Percentiles rank a stretch among this genome's conserved stretches.
Conservation (phyloP, 2,113 vertebrate genomes). For the Chunga burmeisteri region DNA sequence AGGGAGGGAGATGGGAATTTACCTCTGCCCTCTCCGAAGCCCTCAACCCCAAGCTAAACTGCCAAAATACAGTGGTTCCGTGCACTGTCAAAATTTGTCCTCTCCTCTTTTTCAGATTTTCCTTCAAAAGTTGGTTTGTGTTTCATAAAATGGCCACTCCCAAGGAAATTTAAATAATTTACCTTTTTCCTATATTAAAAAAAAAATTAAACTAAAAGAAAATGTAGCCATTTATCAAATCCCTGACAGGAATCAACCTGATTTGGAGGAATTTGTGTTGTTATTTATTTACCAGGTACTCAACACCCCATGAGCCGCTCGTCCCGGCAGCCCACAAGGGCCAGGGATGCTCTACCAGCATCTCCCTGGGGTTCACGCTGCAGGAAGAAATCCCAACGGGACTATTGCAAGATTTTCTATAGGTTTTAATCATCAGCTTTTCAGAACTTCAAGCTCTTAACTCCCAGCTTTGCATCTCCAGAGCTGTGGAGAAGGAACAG, state of each 20-base stretch:
- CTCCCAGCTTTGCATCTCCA: rapidly evolving
- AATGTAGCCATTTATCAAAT: neutral
- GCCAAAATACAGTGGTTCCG: neutral
- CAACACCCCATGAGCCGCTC: rapidly evolving
- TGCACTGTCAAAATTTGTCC: rapidly evolving
- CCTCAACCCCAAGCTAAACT: neutral
- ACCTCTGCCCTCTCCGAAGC: neutral
- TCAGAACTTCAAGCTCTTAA: neutral
- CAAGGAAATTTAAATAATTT: neutral
- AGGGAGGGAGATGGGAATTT: neutral
- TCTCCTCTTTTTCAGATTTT: neutral
- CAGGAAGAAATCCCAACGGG: neutral
- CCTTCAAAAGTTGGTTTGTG: rapidly evolving
- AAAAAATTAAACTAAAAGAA: neutral
- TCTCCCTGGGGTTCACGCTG: neutral
- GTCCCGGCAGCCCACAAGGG: rapidly evolving
- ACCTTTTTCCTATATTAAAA: neutral
- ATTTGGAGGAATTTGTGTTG: neutral
- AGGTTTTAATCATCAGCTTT: neutral
- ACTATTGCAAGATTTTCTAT: neutral
- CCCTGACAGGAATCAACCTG: neutral
- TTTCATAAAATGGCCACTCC: neutral
- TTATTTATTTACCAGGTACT: neutral
- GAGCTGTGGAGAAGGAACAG: rapidly evolving
- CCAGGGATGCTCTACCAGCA: neutral